Base-by-base conservation (phyloP, 2,797 vertebrate genomes). In the Ceryle rudis region DNA sequence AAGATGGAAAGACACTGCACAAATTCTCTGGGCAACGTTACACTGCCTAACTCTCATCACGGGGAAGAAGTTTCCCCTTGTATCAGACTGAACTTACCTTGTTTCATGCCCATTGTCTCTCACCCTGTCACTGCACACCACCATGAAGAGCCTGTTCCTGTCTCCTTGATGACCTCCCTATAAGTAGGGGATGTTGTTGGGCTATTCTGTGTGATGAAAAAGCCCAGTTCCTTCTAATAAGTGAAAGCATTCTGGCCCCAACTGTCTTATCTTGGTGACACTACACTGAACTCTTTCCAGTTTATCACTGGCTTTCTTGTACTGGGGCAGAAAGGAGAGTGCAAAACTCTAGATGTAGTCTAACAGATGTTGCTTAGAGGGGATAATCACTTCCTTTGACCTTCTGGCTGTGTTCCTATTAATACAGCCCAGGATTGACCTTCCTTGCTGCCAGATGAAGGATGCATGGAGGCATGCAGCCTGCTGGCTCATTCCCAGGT, bases 211-310 rank as follows among this genome's bases (percentile, higher is more conserved):
- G n/a, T 41, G 6, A 14, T 82, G 62, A 77, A 81, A 8, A 58
- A 86, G 5, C 20, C 16, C 44, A 25, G 11, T n/a, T 71, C 14
- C 22, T 58, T 88, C 25, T 91, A 21, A 12, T 0, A 52, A 8
- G 0, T 25, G n/a, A 49, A 92, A 81, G 10, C 33, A 16, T 3
- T 55, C 60, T 41, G 11, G 5, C 10, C 10, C 8, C 26, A 22
- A 46, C 23, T 54, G 6, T 51, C 42, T 33, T 39, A 18, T 42
- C 18, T 28, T 77, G 14, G 51, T 66, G 51, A 52, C 9, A 19
- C 6, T 16, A 6, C 6, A n/a, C 11, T 57, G 23, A 75, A 39
- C 12, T 84, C 0, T 0, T 4, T 57, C 22, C 5, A 58, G 14
- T 65, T 93, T 75, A 35, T 42, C 51, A 31, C 11, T 9, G 5